These are phyloP conservation scores for Mylabris phalerata DNA, from an alignment of 1,140 invertebrate genomes.

Conservation along the genomic window DNA sequence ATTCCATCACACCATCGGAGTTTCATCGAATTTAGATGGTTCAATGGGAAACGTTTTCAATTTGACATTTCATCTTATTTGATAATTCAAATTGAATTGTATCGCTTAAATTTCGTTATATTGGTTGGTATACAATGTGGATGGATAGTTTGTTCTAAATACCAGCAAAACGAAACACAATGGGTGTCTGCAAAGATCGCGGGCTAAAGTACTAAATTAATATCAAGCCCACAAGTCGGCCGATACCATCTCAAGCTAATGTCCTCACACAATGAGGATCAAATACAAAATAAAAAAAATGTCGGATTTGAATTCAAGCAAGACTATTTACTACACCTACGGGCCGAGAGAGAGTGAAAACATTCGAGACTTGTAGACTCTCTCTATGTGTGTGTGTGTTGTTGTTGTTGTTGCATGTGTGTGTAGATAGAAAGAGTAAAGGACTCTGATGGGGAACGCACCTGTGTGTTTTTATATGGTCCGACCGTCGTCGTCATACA, in stretches of 20 bases:
- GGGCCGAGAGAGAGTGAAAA: constrained; percentile 15
- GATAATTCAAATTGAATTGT: too few relatives aligned
- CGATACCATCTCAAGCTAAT: constrained; percentile 38
- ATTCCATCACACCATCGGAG: constrained; percentile 21
- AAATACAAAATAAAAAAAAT: constrained; percentile 31
- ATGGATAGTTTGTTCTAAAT: too few relatives aligned
- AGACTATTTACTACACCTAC: constrained; percentile 40
- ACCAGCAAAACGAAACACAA: constrained; percentile 15
- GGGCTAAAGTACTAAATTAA: constrained; percentile 35
- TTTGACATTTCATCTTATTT: neutral
- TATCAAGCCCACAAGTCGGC: constrained; percentile 35
- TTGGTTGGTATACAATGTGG: too few relatives aligned
- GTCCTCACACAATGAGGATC: constrained; percentile 39
- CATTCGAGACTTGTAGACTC: neutral
- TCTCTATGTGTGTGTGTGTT: too few relatives aligned
- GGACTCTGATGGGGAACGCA: constrained; percentile 21
- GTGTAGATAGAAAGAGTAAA: too few relatives aligned
- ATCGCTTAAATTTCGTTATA: too few relatives aligned
- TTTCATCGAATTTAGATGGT: constrained; percentile 11
- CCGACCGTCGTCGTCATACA: neutral
- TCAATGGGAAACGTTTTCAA: neutral
- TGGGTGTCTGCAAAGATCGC: constrained; percentile 22
- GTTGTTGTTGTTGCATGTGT: too few relatives aligned
- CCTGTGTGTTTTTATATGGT: constrained; percentile 23
- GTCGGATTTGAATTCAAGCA: constrained; percentile 35